phyloP scores from a whole-genome alignment of 2,113 vertebrate genomes.

The Barnardius zonarius region DNA sequence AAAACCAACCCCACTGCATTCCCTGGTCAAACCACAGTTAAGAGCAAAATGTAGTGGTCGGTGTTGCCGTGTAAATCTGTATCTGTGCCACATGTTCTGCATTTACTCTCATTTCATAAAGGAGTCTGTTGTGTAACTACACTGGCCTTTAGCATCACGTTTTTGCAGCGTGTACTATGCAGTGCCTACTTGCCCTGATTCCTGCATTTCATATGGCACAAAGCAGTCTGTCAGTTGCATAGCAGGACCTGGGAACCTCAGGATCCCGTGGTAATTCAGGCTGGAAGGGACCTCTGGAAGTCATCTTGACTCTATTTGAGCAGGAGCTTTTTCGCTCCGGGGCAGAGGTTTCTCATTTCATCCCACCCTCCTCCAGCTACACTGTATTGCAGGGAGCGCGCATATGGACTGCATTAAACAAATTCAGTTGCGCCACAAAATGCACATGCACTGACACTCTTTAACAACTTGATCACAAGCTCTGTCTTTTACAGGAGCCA shows the following conservation, averaged over 20 bases:
- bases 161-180: not conserved
- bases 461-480: not conserved
- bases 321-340: not conserved
- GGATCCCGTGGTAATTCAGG: not conserved
- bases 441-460: not conserved
- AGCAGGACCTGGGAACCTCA: not conserved
- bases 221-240: not conserved
- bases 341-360: not conserved
- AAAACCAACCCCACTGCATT: accelerated
- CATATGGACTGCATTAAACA: not conserved
- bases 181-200: not conserved
- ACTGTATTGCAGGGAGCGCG: not conserved
- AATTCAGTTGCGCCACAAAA: not conserved
- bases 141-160: not conserved
- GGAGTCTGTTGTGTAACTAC: not conserved
- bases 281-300: not conserved
- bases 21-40: not conserved
- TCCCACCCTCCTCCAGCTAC: not conserved
- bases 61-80: not conserved
- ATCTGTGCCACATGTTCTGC: not conserved
- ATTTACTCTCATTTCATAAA: not conserved
- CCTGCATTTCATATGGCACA: not conserved
- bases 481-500: not conserved
- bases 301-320: not conserved
- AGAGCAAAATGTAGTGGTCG: not conserved